phyloP scores from a whole-genome alignment of 1,140 invertebrate genomes.

The Drosophila bipectinata region DNA sequence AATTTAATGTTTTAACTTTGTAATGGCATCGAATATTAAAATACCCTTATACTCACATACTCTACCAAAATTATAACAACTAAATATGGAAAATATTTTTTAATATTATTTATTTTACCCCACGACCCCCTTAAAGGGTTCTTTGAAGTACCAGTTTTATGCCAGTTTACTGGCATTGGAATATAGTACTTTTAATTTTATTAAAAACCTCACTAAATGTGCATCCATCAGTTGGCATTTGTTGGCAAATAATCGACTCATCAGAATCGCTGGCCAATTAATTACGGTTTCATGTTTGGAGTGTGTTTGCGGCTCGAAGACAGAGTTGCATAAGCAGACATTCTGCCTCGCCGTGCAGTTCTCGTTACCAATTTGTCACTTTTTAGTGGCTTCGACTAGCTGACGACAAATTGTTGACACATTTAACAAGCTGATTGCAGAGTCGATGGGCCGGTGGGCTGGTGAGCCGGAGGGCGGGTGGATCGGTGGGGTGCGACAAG shows the following conservation, averaged over 20 bases:
- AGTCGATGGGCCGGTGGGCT: background rate
- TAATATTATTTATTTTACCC: too few relatives aligned
- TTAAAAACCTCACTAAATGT: too few relatives aligned
- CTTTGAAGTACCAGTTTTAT: too few relatives aligned
- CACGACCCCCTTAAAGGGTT: too few relatives aligned
- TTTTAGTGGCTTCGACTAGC: conserved; percentile 60
- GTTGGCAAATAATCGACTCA: background rate
- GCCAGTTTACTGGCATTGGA: too few relatives aligned
- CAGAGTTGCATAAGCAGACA: conserved; percentile 34
- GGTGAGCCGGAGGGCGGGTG: background rate
- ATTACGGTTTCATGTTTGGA: conserved; percentile 32
- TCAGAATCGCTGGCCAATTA: conserved; percentile 17
- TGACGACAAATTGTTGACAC: conserved; percentile 71
- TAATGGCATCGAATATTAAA: too few relatives aligned
- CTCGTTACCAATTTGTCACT: conserved; percentile 31
- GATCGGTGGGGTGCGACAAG: conserved; percentile 10
- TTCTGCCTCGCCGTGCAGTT: background rate
- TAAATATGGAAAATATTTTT: too few relatives aligned
- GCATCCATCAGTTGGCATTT: too few relatives aligned
- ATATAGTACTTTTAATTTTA: too few relatives aligned
- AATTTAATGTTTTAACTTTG: too few relatives aligned
- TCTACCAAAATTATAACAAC: too few relatives aligned
- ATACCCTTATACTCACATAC: too few relatives aligned
- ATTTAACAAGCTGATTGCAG: conserved; percentile 55
- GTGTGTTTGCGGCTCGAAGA: conserved; percentile 24